Percentiles rank a stretch among this genome's conserved stretches.
phyloP scores from a whole-genome alignment of 2,113 vertebrate species.

The Clupea harengus region DNA sequence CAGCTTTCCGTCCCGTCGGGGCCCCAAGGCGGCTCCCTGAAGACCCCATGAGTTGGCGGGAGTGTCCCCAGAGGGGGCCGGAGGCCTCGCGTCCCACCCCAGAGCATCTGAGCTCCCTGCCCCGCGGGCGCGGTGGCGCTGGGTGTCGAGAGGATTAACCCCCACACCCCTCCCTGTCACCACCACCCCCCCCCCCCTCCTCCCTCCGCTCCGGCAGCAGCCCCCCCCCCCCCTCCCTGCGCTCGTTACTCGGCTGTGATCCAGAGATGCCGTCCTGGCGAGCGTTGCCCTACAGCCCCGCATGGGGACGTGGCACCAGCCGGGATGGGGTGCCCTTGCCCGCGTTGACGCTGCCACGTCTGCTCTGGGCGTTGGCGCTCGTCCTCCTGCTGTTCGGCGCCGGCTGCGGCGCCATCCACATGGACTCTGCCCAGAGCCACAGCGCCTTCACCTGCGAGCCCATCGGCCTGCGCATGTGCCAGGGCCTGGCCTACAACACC shows the following conservation, averaged over 20 bases:
- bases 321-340: not conserved
- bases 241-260: not conserved
- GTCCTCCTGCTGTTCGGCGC: slow-evolving; percentile 49
- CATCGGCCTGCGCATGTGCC: slow-evolving; percentile 94
- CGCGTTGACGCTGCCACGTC: not conserved
- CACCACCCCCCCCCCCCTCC: slow-evolving; percentile 1
- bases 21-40: not conserved
- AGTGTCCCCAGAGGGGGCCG: slow-evolving; percentile 29
- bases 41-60: slow-evolving; percentile 11
- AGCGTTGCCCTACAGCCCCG: not conserved
- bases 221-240: not conserved
- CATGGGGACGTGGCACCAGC: not conserved
- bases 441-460: slow-evolving; percentile 95
- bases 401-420: slow-evolving; percentile 58
- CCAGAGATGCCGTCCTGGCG: slow-evolving; percentile 27
- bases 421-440: slow-evolving; percentile 75
- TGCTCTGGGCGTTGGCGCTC: slow-evolving; percentile 39
- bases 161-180: not conserved
- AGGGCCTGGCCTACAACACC: slow-evolving; percentile 94
- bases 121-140: slow-evolving; percentile 31
- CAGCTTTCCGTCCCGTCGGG: not conserved
- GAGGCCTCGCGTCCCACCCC: slow-evolving; percentile 28
- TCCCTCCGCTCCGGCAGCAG: not conserved
- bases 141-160: slow-evolving; percentile 24
- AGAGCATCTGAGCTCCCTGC: slow-evolving; percentile 28